phyloP scores from a whole-genome alignment of 2,113 vertebrate species.

The Aspidoscelis tigris region DNA sequence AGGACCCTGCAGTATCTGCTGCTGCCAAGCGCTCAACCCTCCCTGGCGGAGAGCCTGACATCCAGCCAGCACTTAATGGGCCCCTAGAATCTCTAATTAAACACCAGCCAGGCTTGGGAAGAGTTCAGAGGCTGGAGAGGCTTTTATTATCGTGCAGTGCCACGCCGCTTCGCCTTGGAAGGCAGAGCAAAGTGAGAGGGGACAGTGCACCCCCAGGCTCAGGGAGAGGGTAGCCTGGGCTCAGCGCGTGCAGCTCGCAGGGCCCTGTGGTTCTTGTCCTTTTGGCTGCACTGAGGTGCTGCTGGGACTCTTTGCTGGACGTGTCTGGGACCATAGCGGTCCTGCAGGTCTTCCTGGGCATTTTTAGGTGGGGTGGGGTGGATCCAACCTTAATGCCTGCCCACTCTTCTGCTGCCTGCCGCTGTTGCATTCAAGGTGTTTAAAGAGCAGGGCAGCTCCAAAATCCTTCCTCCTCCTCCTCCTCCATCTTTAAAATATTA shows the following conservation, averaged over 20 bases:
- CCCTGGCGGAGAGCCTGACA: background rate
- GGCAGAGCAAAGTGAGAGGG: no score
- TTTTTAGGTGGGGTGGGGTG: no score
- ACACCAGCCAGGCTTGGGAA: background rate
- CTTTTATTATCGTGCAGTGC: no score
- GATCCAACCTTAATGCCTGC: background rate
- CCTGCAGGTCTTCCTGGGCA: background rate
- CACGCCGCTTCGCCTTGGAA: background rate
- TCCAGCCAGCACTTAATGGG: conserved; percentile 5
- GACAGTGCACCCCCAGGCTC: background rate
- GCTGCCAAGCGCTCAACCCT: background rate
- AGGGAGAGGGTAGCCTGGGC: background rate
- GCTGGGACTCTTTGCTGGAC: background rate
- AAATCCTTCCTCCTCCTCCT: no score
- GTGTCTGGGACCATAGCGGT: background rate
- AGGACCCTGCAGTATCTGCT: background rate
- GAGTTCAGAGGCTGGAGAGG: no score
- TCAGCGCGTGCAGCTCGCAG: no score
- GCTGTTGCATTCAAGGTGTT: background rate
- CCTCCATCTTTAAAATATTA: no score
- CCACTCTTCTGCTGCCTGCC: background rate
- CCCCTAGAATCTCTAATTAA: background rate
- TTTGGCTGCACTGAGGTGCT: no score
- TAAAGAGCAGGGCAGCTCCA: background rate
- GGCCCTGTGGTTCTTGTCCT: no score